Percentiles rank a stretch among this genome's conserved stretches.
Conservation (phyloP, 2,113 vertebrate species). For the Amazona guildingii region DNA sequence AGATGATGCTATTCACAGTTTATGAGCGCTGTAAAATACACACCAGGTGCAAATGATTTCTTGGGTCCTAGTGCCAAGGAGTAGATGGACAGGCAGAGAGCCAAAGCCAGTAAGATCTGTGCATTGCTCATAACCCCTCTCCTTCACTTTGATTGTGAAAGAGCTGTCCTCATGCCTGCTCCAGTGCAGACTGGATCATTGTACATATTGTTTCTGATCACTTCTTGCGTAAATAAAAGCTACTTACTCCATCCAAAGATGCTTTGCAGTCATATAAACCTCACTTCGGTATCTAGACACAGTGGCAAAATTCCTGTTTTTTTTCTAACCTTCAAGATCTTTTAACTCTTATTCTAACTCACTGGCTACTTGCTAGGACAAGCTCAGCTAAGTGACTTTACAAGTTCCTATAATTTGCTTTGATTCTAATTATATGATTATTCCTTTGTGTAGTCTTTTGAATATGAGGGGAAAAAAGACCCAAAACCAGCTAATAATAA, state of each 20-base stretch:
- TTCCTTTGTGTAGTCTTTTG: neutral
- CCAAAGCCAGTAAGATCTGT: neutral
- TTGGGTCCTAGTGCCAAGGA: neutral
- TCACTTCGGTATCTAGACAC: neutral
- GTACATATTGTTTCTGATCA: neutral
- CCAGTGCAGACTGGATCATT: neutral
- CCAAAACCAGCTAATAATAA: neutral
- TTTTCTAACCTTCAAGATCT: neutral
- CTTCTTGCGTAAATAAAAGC: neutral
- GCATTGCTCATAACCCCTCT: neutral
- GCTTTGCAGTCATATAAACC: neutral
- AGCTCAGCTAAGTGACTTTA: neutral
- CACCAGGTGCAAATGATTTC: neutral
- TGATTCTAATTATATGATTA: neutral
- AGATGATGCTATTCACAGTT: neutral
- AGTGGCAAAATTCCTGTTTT: neutral
- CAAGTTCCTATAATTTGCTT: neutral
- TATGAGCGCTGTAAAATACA: neutral
- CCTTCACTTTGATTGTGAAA: neutral
- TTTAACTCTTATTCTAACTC: neutral
- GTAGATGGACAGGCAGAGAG: neutral
- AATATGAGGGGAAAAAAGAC: neutral
- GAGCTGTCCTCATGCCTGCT: neutral
- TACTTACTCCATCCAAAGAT: neutral
- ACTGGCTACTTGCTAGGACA: neutral